phyloP scores from a whole-genome alignment of 2,797 vertebrate genomes.

The Sebastolobus altivelis region DNA sequence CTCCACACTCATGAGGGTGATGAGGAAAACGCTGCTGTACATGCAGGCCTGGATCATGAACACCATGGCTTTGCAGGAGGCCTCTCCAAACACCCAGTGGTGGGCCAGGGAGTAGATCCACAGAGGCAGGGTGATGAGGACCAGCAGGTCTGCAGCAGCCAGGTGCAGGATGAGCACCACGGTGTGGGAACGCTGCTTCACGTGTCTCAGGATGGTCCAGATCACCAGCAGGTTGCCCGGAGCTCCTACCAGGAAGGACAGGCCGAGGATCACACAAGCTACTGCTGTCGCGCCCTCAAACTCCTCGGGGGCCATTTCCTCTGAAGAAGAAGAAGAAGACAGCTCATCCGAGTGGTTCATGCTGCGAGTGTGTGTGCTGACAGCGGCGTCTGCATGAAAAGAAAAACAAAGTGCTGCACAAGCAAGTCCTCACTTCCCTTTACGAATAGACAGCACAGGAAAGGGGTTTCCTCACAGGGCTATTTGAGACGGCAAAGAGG shows the following conservation, averaged over 20 bases:
- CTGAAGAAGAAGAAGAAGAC: slow-evolving; percentile 9
- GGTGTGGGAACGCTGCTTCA: slow-evolving; percentile 87
- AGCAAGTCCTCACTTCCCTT: slow-evolving; percentile 81
- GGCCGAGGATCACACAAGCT: slow-evolving; percentile 84
- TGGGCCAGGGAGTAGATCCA: slow-evolving; percentile 90
- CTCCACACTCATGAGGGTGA: slow-evolving; percentile 90
- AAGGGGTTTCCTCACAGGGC: slow-evolving; percentile 64
- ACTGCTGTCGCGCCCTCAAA: slow-evolving; percentile 66
- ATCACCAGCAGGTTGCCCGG: slow-evolving; percentile 91
- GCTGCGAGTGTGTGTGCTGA: slow-evolving; percentile 68
- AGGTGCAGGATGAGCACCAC: slow-evolving; percentile 90
- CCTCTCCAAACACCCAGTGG: slow-evolving; percentile 87
- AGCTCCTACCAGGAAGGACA: slow-evolving; percentile 87
- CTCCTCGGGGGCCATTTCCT: slow-evolving; percentile 64
- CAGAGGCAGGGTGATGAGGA: slow-evolving; percentile 89
- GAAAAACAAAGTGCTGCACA: slow-evolving; percentile 66
- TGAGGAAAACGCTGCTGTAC: slow-evolving; percentile 91
- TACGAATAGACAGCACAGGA: slow-evolving; percentile 66
- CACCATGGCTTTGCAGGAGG: slow-evolving; percentile 84
- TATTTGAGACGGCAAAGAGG: slow-evolving; percentile 40
- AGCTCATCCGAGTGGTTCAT: slow-evolving; percentile 70
- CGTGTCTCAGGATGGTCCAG: slow-evolving; percentile 88
- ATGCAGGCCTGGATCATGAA: slow-evolving; percentile 89
- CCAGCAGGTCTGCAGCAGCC: slow-evolving; percentile 88
- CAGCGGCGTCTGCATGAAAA: slow-evolving; percentile 67